phyloP scores from a whole-genome alignment of 2,888 invertebrate species.

The Siphlonurus alternatus region DNA sequence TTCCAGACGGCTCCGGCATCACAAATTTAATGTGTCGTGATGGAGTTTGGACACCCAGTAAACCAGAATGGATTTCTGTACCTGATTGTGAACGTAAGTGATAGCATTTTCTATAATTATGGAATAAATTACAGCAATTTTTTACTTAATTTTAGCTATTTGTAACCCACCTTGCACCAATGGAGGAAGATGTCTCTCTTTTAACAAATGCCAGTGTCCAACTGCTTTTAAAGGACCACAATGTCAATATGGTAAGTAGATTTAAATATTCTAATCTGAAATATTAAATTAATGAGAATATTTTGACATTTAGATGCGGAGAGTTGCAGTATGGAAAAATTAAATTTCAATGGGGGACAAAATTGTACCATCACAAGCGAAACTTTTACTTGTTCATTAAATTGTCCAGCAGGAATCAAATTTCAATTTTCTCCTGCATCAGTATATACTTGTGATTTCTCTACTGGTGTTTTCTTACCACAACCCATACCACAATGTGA shows the following conservation, averaged over 20 bases:
- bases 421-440: constrained; percentile 42
- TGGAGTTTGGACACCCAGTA: constrained; percentile 51
- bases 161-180: constrained; percentile 60
- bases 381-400: constrained; percentile 42
- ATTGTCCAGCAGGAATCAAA: constrained; percentile 44
- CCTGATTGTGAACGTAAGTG: constrained; percentile 54
- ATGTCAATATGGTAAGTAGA: constrained; percentile 45
- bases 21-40: constrained; percentile 49
- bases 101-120: constrained; percentile 10
- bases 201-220: constrained; percentile 64
- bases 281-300: no score
- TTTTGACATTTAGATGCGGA: constrained; percentile 39
- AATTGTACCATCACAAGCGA: constrained; percentile 46
- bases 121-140: constrained; percentile 1
- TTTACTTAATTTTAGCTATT: constrained; percentile 32
- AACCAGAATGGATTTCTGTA: constrained; percentile 40
- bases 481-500: constrained; percentile 55
- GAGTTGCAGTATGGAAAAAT: constrained; percentile 39
- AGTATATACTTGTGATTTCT: constrained; percentile 47
- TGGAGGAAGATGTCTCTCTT: constrained; percentile 62
- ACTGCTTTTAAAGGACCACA: constrained; percentile 48
- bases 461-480: constrained; percentile 46
- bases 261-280: constrained; percentile 4
- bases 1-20: constrained; percentile 50
- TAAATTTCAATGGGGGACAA: constrained; percentile 61